Evolutionary conservation across 2,888 invertebrate genomes (phyloP).

Genomic region (Amphiduros pacificus): DNA sequence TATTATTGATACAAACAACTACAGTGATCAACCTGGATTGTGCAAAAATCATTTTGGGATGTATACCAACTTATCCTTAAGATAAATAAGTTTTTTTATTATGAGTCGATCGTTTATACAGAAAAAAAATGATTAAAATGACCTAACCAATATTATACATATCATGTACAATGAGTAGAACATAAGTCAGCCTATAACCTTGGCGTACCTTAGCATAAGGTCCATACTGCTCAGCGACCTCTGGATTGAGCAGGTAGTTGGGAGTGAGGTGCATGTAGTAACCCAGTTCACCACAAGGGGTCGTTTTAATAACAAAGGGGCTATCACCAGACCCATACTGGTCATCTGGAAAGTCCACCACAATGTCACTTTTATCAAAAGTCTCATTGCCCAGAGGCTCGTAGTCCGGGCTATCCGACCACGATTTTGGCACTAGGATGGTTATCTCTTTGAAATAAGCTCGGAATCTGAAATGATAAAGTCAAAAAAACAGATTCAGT

Average conservation of each 20-base stretch:
- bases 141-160: no score
- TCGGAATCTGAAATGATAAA: conserved; percentile 28
- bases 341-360: conserved; percentile 60
- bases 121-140: no score
- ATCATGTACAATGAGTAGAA: no score
- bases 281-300: conserved; percentile 43
- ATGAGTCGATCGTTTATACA: no score
- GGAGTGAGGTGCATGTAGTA: conserved; percentile 40
- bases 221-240: conserved; percentile 14
- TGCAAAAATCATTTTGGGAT: no score
- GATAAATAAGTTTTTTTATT: no score
- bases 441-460: conserved; percentile 65
- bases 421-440: conserved; percentile 67
- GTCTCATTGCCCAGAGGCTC: conserved; percentile 23
- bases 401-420: conserved; percentile 51
- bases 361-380: conserved; percentile 62
- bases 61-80: no score
- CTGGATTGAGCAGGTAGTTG: conserved; percentile 36
- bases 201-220: conserved; percentile 1
- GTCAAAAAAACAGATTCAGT: no score
- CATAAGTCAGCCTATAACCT: no score
- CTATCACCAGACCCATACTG: conserved; percentile 14
- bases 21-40: no score
- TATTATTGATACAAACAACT: no score
- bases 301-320: conserved; percentile 36